These are phyloP conservation scores for Lissonota sp. DNA, from an alignment of 2,888 invertebrate genomes.

Conservation along the genomic window DNA sequence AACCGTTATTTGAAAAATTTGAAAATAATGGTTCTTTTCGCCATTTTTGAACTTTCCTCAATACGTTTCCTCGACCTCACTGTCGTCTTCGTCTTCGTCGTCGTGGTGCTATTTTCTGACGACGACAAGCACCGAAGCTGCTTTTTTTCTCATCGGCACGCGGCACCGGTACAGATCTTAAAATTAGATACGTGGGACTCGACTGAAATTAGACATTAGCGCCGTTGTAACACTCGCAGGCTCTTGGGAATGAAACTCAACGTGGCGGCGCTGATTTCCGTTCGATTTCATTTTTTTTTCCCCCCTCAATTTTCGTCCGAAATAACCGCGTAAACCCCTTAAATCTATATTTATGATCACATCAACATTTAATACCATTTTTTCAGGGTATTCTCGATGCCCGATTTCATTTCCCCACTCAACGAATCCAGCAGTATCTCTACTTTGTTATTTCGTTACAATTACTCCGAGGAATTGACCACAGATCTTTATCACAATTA, in stretches of 20 bases:
- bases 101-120: constrained; percentile 65
- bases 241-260: constrained; percentile 58
- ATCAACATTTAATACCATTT: too few species aligned
- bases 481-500: too few species aligned
- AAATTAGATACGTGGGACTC: constrained; percentile 67
- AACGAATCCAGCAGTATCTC: too few species aligned
- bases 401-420: too few species aligned
- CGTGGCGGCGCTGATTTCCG: constrained; percentile 45
- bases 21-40: too few species aligned
- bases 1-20: too few species aligned
- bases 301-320: constrained; percentile 12
- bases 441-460: too few species aligned
- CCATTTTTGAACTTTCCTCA: constrained; percentile 27
- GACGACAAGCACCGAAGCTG: constrained; percentile 55
- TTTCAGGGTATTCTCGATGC: too few species aligned
- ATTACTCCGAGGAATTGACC: too few species aligned
- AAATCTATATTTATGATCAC: too few species aligned
- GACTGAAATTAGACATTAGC: constrained; percentile 69
- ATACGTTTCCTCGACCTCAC: constrained; percentile 31
- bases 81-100: background rate
- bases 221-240: constrained; percentile 43
- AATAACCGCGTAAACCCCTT: too few species aligned
- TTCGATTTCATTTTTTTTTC: constrained; percentile 41
- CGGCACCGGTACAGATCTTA: constrained; percentile 61
- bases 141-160: constrained; percentile 67